A percentile compares a stretch with the other conserved stretches of the same genome.
Evolutionary conservation across 53 echinoderm and acorn worm species (phyloP).

Genomic region (Apostichopus leukothele): DNA sequence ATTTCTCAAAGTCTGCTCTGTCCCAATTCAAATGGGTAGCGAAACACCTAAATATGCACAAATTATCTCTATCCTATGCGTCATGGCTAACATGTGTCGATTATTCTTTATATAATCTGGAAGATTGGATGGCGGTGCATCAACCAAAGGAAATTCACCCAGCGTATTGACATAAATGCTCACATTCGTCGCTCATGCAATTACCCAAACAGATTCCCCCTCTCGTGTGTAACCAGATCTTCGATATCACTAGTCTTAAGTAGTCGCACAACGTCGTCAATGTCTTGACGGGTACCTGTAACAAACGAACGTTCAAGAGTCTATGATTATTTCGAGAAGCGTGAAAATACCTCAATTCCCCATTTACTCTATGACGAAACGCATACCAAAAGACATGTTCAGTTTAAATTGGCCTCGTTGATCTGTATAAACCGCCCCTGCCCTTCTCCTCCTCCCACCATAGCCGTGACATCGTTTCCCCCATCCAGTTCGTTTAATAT

Average conservation of each 20-base stretch:
- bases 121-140: conserved; percentile 8
- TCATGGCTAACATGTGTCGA: background rate
- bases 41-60: conserved; percentile 34
- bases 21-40: conserved; percentile 28
- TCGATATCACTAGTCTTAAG: conserved; percentile 1
- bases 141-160: conserved; percentile 32
- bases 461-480: background rate
- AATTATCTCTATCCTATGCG: background rate
- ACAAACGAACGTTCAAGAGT: conserved; percentile 14
- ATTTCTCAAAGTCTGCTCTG: background rate
- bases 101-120: background rate
- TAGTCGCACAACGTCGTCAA: background rate
- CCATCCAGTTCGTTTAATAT: background rate
- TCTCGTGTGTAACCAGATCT: background rate
- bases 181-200: background rate
- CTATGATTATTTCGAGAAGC: conserved; percentile 4
- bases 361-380: background rate
- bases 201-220: conserved; percentile 18
- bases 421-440: background rate
- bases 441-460: too few relatives aligned
- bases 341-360: conserved; percentile 22
- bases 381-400: conserved; percentile 13
- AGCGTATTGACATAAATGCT: conserved; percentile 7
- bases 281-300: background rate
- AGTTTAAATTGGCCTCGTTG: conserved; percentile 3